These are phyloP conservation scores for Plebejus melissa DNA, from an alignment of 2,888 invertebrate genomes.

Conservation along the genomic window DNA sequence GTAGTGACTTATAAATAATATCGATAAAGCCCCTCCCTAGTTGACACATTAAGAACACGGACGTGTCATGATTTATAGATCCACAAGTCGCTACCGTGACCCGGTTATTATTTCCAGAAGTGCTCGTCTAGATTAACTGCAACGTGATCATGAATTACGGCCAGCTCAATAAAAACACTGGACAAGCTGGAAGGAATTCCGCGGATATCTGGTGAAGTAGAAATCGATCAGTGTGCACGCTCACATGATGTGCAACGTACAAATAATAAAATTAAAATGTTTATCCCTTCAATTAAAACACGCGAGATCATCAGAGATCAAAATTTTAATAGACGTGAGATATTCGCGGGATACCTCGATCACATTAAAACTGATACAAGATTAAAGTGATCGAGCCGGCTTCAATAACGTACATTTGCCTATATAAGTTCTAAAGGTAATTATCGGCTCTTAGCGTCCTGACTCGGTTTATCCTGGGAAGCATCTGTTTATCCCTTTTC, in stretches of 20 bases:
- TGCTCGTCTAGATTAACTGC: conserved; percentile 33
- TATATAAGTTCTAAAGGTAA: conserved; percentile 41
- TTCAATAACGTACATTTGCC: conserved; percentile 37
- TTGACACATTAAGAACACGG: conserved; percentile 38
- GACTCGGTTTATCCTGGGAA: conserved; percentile 49
- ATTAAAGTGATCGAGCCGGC: conserved; percentile 33
- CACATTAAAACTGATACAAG: conserved; percentile 35
- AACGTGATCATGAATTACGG: conserved; percentile 19
- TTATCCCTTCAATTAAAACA: conserved; percentile 1
- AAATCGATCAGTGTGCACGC: background rate
- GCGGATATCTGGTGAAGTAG: background rate
- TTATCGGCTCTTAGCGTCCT: conserved; percentile 38
- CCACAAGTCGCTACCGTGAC: conserved; percentile 38
- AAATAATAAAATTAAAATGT: conserved; percentile 7
- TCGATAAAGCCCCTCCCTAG: conserved; percentile 42
- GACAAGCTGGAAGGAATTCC: conserved; percentile 4
- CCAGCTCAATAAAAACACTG: conserved; percentile 18
- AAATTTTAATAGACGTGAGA: conserved; percentile 5
- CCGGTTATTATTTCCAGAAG: conserved; percentile 36
- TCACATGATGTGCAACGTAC: background rate
- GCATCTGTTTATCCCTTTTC: conserved; percentile 52
- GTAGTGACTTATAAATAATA: conserved; percentile 31
- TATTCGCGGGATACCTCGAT: conserved; percentile 30
- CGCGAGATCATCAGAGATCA: background rate
- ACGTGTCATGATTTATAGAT: conserved; percentile 43